A percentile compares a stretch with the other conserved stretches of the same genome.
These are phyloP conservation scores for Eutrigla gurnardus DNA, from an alignment of 2,797 vertebrate genomes.

Conservation along the genomic window DNA sequence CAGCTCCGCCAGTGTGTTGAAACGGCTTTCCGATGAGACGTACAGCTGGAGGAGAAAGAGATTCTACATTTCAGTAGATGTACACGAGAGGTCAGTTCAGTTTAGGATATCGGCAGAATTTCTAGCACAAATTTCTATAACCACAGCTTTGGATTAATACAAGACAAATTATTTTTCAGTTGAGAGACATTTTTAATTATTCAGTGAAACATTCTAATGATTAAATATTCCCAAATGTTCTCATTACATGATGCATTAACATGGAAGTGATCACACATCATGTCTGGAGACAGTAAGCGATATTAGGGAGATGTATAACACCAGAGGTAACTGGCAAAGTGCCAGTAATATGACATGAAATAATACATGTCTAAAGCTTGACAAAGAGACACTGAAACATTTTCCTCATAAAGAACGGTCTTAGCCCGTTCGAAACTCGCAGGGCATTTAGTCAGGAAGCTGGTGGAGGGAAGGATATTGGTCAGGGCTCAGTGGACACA, in stretches of 20 bases:
- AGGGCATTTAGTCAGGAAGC: conserved; percentile 53
- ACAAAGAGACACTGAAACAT: conserved; percentile 13
- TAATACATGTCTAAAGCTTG: background rate
- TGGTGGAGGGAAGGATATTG: conserved; percentile 55
- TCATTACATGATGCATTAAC: conserved; percentile 9
- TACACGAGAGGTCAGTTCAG: conserved; percentile 17
- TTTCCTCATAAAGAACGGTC: conserved; percentile 17
- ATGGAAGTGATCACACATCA: background rate
- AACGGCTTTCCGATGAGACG: conserved; percentile 97
- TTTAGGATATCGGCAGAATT: background rate
- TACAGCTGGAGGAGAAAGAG: conserved; percentile 87
- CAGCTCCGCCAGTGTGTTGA: conserved; percentile 96
- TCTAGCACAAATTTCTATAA: background rate
- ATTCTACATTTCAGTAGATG: conserved; percentile 33
- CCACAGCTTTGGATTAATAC: background rate
- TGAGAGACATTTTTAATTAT: background rate
- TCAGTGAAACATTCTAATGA: too few relatives aligned
- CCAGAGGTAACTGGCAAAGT: background rate
- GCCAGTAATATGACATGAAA: background rate
- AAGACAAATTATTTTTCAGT: background rate
- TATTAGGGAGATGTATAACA: background rate
- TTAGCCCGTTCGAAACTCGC: conserved; percentile 24
- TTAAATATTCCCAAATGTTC: conserved; percentile 6
- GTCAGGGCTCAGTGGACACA: conserved; percentile 66
- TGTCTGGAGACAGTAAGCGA: background rate